Evolutionary conservation across 2,113 vertebrate genomes (phyloP).

Genomic region (Mola mola): DNA sequence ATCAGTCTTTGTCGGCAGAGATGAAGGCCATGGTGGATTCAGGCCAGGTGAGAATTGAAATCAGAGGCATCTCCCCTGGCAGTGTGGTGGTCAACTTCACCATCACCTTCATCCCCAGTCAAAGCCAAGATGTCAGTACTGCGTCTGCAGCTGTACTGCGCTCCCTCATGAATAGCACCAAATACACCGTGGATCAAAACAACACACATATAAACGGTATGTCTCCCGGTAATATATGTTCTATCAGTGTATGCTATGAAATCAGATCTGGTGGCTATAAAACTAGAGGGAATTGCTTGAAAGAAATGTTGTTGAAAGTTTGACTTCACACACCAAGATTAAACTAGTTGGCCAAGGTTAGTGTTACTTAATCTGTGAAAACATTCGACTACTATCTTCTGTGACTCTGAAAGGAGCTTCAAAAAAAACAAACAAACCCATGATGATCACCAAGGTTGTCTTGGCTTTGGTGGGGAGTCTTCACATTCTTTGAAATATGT

Average conservation of each 20-base stretch:
- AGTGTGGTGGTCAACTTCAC: constrained; percentile 83
- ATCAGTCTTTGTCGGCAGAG: constrained; percentile 63
- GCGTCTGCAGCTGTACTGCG: constrained; percentile 68
- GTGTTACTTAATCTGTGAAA: background rate
- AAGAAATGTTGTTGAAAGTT: no score
- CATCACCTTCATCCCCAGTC: constrained; percentile 69
- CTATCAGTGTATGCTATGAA: background rate
- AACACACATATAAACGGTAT: constrained; percentile 77
- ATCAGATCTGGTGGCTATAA: background rate
- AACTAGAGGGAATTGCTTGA: no score
- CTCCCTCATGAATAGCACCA: constrained; percentile 77
- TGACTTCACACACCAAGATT: background rate
- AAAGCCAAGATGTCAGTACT: constrained; percentile 50
- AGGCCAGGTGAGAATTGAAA: constrained; percentile 73
- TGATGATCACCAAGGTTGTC: no score
- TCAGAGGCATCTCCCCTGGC: constrained; percentile 76
- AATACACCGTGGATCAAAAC: constrained; percentile 73
- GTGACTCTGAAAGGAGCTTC: background rate
- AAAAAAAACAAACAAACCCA: background rate
- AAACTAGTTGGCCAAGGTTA: background rate
- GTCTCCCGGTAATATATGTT: constrained; percentile 5
- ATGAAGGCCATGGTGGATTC: constrained; percentile 73
- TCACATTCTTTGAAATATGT: no score
- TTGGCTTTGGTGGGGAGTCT: background rate
- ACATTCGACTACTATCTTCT: no score